Conservation (phyloP, 2,888 invertebrate genomes). For the Strigamia transsilvanica region DNA sequence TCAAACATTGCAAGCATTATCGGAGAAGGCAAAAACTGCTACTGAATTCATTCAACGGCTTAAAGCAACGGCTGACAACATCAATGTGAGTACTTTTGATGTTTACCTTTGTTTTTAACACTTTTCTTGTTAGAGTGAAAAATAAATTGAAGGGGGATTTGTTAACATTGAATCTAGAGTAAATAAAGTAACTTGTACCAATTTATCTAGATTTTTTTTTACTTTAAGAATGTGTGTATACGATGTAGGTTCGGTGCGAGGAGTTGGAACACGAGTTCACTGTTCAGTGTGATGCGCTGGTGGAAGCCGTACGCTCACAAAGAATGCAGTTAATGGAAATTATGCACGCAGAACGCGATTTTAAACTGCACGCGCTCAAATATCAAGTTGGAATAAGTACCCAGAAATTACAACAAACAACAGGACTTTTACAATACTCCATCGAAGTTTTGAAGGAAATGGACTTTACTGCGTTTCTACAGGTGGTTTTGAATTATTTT, state of each 20-base stretch:
- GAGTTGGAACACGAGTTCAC: slow-evolving; percentile 88
- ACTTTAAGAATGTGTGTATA: too few species aligned
- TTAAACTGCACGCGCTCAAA: slow-evolving; percentile 75
- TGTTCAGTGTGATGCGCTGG: slow-evolving; percentile 83
- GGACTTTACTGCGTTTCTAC: slow-evolving; percentile 94
- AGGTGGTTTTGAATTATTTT: slow-evolving; percentile 70
- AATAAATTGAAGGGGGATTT: too few species aligned
- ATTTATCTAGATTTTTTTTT: neutral
- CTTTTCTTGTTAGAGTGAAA: neutral
- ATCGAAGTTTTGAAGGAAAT: slow-evolving; percentile 98
- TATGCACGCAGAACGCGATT: slow-evolving; percentile 80
- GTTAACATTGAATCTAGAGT: too few species aligned
- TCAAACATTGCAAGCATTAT: slow-evolving; percentile 94
- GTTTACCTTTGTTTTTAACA: too few species aligned
- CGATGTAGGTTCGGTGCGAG: slow-evolving; percentile 83
- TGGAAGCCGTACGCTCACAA: slow-evolving; percentile 84
- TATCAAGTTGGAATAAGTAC: slow-evolving; percentile 88
- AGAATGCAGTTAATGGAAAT: slow-evolving; percentile 84
- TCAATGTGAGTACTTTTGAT: slow-evolving; percentile 80
- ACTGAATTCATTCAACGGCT: slow-evolving; percentile 97
- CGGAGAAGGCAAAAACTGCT: slow-evolving; percentile 95
- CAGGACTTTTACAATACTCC: slow-evolving; percentile 95
- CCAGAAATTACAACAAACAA: slow-evolving; percentile 90
- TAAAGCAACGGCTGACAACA: slow-evolving; percentile 94
- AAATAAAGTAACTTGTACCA: too few species aligned